Evolutionary conservation across 2,113 vertebrate genomes (phyloP).

Genomic region (Antechinus flavipes): DNA sequence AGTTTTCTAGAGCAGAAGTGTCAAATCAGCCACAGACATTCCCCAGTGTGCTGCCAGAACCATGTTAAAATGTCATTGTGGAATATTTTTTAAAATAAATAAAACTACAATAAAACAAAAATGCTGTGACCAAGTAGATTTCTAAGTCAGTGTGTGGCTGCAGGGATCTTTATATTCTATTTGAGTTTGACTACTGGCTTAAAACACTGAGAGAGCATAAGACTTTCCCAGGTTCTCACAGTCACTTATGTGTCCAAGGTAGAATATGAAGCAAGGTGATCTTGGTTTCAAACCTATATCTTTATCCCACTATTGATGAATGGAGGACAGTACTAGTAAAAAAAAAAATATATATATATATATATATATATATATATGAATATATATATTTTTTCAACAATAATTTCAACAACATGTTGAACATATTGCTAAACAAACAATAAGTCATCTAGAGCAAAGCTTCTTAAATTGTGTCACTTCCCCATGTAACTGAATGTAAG

Average conservation of each 20-base stretch:
- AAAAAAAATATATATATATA: too few species aligned
- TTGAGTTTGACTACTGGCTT: background rate
- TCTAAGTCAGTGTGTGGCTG: background rate
- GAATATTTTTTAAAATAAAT: background rate
- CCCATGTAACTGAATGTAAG: too few species aligned
- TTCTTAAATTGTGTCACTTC: too few species aligned
- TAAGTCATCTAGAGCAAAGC: background rate
- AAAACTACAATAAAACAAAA: background rate
- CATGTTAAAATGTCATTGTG: background rate
- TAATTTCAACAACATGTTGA: too few species aligned
- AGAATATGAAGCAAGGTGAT: background rate
- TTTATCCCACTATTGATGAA: background rate
- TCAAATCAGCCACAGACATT: background rate
- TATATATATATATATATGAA: too few species aligned
- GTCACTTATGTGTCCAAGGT: background rate
- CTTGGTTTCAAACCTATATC: background rate
- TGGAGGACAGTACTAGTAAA: background rate
- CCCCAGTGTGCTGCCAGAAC: background rate
- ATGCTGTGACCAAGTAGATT: background rate
- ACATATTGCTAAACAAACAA: background rate
- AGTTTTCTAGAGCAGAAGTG: background rate
- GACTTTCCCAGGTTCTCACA: background rate
- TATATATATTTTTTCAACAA: too few species aligned
- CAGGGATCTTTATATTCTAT: background rate
- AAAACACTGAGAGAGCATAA: background rate